Conservation (phyloP, 2,888 invertebrate species). For the Didymodactylos carnosus region DNA sequence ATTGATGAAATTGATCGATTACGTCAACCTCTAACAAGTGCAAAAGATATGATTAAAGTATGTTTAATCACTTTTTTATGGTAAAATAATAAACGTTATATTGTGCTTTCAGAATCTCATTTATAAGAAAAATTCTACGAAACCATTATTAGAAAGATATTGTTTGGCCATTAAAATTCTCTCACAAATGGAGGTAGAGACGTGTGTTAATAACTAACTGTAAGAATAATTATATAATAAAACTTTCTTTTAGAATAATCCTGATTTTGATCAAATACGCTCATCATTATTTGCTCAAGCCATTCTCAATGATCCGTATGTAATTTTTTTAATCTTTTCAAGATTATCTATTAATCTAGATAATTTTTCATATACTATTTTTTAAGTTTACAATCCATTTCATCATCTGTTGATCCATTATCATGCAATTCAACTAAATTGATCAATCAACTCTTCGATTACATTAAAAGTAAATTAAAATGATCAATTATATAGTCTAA, state of each 20-base stretch:
- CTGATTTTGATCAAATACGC: neutral
- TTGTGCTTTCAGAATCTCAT: neutral
- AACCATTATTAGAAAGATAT: neutral
- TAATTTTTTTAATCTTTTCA: too few relatives aligned
- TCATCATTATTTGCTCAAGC: neutral
- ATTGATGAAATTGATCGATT: neutral
- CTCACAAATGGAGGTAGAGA: neutral
- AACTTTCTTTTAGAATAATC: neutral
- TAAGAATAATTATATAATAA: too few relatives aligned
- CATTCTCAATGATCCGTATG: neutral
- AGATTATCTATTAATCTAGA: too few relatives aligned
- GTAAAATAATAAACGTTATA: neutral
- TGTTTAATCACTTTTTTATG: neutral
- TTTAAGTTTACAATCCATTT: neutral
- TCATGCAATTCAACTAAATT: neutral
- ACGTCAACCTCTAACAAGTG: neutral
- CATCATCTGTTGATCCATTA: neutral
- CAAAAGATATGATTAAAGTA: neutral
- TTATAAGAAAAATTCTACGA: neutral
- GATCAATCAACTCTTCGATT: neutral
- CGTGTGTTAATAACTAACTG: too few relatives aligned
- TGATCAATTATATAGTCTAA: neutral
- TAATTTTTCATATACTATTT: too few relatives aligned
- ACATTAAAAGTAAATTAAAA: neutral
- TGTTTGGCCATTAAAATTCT: neutral